These are phyloP conservation scores for Caenorhabditis tropicalis DNA, from an alignment of 1,140 invertebrate genomes.

Conservation along the genomic window DNA sequence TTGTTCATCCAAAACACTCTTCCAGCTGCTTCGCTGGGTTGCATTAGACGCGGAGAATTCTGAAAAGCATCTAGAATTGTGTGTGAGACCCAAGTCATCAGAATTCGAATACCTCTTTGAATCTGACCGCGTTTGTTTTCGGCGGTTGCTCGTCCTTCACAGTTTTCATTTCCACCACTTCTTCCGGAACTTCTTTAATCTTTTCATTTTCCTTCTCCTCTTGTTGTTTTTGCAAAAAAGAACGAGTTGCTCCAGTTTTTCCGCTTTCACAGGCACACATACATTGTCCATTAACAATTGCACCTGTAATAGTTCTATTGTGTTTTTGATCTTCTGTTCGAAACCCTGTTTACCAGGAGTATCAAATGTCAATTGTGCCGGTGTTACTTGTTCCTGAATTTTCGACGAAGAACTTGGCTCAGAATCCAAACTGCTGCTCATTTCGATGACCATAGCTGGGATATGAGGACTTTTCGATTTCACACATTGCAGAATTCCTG, in stretches of 20 bases:
- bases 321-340: slow-evolving; percentile 24
- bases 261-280: slow-evolving; percentile 41
- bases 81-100: neutral
- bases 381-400: slow-evolving; percentile 6
- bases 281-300: slow-evolving; percentile 45
- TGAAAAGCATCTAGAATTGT: slow-evolving; percentile 43
- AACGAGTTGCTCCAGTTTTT: neutral
- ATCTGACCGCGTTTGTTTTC: neutral
- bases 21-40: slow-evolving; percentile 32
- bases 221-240: neutral
- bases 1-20: slow-evolving; percentile 30
- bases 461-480: slow-evolving; percentile 23
- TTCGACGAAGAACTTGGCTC: neutral
- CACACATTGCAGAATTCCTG: slow-evolving; percentile 41
- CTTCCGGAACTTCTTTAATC: neutral
- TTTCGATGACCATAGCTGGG: slow-evolving; percentile 20
- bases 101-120: neutral
- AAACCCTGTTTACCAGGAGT: slow-evolving; percentile 24
- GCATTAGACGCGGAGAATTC: slow-evolving; percentile 49
- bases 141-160: neutral
- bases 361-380: slow-evolving; percentile 25
- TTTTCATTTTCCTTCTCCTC: neutral
- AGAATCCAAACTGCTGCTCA: slow-evolving; percentile 13
- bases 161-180: neutral
- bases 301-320: slow-evolving; percentile 4